Evolutionary conservation across 2,797 vertebrate species (phyloP).

Genomic region (Sebastes aleutianus): DNA sequence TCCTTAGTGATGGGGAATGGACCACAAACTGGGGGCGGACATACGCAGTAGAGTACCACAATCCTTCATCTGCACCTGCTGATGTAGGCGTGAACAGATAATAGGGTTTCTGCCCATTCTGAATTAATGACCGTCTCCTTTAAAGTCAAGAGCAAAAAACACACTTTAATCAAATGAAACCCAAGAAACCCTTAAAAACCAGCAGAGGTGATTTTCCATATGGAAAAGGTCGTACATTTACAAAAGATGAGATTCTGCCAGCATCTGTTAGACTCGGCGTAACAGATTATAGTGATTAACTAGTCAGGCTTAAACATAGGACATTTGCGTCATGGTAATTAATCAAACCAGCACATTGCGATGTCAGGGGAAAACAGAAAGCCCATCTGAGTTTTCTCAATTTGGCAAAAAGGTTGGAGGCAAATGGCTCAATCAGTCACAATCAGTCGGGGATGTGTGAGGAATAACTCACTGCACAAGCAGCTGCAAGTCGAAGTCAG

Average conservation of each 20-base stretch:
- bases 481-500: neutral
- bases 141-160: neutral
- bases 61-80: neutral
- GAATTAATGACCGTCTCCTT: neutral
- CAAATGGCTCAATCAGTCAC: constrained; percentile 30
- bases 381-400: constrained; percentile 4
- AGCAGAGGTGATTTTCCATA: neutral
- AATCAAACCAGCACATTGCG: constrained; percentile 39
- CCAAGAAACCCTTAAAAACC: neutral
- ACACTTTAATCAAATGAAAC: neutral
- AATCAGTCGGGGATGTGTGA: constrained; percentile 15
- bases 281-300: constrained; percentile 44
- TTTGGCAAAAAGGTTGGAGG: constrained; percentile 1
- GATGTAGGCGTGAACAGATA: neutral
- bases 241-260: constrained; percentile 7
- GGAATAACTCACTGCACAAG: neutral
- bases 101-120: neutral
- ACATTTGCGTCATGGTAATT: constrained; percentile 23
- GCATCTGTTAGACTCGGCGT: constrained; percentile 21
- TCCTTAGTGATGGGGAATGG: neutral
- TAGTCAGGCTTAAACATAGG: constrained; percentile 2
- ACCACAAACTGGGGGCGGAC: neutral
- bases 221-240: neutral
- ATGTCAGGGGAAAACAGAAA: constrained; percentile 4
- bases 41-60: neutral